These are phyloP conservation scores for Epizoanthus rinbou DNA, from an alignment of 92 coral and sea anemone species.

Conservation along the genomic window DNA sequence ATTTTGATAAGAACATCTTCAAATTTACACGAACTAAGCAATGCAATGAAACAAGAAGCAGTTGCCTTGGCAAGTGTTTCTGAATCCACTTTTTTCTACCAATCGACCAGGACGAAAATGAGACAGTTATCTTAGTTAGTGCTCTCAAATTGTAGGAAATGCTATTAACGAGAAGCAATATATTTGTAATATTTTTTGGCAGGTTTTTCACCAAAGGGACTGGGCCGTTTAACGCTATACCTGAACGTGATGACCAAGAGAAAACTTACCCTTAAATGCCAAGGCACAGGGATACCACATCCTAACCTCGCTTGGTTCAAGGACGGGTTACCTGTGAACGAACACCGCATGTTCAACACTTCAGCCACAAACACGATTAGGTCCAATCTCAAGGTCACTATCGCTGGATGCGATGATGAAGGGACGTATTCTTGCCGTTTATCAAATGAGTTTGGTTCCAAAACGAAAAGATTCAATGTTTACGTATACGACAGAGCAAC, in stretches of 20 bases:
- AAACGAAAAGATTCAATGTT: constrained; percentile 1
- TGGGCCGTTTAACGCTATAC: background rate
- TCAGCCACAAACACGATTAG: background rate
- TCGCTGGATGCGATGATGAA: background rate
- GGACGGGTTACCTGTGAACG: background rate
- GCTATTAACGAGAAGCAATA: no score
- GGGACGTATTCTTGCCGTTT: background rate
- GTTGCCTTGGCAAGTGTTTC: no score
- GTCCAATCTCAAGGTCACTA: constrained; percentile 2
- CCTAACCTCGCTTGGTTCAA: constrained; percentile 8
- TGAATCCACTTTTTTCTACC: no score
- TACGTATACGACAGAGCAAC: background rate
- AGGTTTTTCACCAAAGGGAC: background rate
- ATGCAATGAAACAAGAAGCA: no score
- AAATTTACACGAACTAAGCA: no score
- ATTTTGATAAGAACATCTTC: no score
- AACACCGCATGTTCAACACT: background rate
- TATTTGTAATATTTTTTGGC: background rate
- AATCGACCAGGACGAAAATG: no score
- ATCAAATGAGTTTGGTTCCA: background rate
- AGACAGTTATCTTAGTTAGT: no score
- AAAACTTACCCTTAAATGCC: background rate
- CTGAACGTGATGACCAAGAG: constrained; percentile 3
- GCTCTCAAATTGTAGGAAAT: no score
- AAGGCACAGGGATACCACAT: background rate